Evolutionary conservation across 2,113 vertebrate species (phyloP).

Genomic region (Odocoileus virginianus): DNA sequence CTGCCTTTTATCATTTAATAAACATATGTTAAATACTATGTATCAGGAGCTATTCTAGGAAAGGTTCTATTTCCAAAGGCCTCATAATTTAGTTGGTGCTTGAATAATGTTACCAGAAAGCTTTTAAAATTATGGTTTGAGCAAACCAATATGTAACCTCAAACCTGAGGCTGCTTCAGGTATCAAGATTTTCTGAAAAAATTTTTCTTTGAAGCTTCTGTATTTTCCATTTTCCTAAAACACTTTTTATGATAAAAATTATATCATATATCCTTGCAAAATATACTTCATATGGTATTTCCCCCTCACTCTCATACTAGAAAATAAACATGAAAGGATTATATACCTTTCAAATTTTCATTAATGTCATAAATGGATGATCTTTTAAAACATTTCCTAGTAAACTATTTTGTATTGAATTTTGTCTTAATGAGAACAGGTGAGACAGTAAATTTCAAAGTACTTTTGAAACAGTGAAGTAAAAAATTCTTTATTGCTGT

Average conservation of each 20-base stretch:
- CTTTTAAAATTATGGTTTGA: background rate
- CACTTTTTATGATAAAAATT: background rate
- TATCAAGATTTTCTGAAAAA: background rate
- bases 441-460: background rate
- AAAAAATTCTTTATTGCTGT: background rate
- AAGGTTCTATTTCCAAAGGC: background rate
- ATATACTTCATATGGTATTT: background rate
- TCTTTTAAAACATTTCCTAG: background rate
- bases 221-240: background rate
- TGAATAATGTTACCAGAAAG: background rate
- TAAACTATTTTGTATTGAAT: background rate
- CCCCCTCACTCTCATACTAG: background rate
- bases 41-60: background rate
- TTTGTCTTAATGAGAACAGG: background rate
- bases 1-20: background rate
- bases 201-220: background rate
- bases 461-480: background rate
- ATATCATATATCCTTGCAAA: background rate
- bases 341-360: background rate
- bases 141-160: background rate
- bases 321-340: background rate
- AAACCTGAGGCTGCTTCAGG: background rate
- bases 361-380: background rate
- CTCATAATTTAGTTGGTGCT: background rate
- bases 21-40: background rate